phyloP scores from a whole-genome alignment of 2,113 vertebrate genomes.

The Prunella fulvescens region DNA sequence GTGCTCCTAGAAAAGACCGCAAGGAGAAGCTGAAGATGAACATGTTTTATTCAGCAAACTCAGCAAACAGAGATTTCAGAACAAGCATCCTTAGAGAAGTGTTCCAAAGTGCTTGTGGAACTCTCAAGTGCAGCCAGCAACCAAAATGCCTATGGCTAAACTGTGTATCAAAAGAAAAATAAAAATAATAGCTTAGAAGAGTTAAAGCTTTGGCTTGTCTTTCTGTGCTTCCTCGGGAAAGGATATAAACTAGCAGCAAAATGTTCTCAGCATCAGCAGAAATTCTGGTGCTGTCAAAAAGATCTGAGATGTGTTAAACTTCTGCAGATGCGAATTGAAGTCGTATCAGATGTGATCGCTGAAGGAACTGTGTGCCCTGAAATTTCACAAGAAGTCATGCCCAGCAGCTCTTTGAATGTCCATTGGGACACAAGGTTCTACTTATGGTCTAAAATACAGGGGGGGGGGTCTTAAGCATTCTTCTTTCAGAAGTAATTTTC shows the following conservation, averaged over 20 bases:
- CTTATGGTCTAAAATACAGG: neutral
- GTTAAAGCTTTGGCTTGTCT: conserved; percentile 14
- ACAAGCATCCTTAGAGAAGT: neutral
- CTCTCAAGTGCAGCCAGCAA: neutral
- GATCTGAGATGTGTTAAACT: conserved; percentile 35
- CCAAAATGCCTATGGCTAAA: conserved; percentile 27
- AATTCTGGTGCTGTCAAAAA: conserved; percentile 21
- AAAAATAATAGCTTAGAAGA: conserved; percentile 10
- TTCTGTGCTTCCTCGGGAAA: conserved; percentile 23
- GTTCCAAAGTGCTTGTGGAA: neutral
- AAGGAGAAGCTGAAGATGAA: neutral
- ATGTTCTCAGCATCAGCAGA: conserved; percentile 25
- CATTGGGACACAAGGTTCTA: neutral
- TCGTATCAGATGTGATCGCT: neutral
- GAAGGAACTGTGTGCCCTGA: neutral
- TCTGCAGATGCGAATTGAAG: neutral
- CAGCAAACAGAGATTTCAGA: neutral
- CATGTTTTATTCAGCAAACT: neutral
- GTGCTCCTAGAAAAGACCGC: rapidly evolving
- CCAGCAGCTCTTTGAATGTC: neutral
- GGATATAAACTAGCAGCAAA: conserved; percentile 9
- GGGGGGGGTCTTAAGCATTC: neutral
- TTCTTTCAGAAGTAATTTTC: conserved; percentile 15
- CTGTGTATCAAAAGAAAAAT: conserved; percentile 25
- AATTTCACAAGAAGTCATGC: neutral